Conservation (phyloP, 2,888 invertebrate species). For the Sylvicola cinctus region DNA sequence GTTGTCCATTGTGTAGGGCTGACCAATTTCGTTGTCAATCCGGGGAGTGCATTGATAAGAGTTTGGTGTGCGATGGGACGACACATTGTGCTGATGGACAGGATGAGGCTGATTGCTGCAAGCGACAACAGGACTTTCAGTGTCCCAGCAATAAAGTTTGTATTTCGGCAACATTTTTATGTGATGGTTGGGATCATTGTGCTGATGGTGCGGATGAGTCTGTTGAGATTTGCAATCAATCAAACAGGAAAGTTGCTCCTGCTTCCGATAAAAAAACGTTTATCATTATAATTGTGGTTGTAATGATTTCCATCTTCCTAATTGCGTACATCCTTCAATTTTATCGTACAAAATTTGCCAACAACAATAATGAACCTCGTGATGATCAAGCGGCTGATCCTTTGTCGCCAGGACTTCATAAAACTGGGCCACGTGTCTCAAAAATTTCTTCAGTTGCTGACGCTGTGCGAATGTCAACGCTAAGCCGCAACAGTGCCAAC, state of each 20-base stretch:
- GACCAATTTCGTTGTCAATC: constrained; percentile 39
- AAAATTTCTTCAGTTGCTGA: constrained; percentile 28
- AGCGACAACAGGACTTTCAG: constrained; percentile 36
- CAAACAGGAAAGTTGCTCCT: constrained; percentile 26
- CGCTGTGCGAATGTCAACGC: constrained; percentile 40
- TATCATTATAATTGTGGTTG: constrained; percentile 32
- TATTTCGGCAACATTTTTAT: constrained; percentile 41
- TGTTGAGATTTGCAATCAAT: constrained; percentile 34
- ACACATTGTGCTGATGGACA: constrained; percentile 44
- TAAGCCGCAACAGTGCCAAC: constrained; percentile 37
- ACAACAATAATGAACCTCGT: constrained; percentile 29
- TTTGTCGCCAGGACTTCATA: constrained; percentile 29
- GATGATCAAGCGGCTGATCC: constrained; percentile 46
- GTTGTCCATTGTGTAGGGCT: constrained; percentile 46
- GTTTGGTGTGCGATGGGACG: constrained; percentile 38
- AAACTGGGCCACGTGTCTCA: constrained; percentile 19
- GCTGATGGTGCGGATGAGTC: constrained; percentile 64
- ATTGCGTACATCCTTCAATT: constrained; percentile 31
- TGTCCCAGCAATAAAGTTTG: constrained; percentile 52
- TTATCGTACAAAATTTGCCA: constrained; percentile 29
- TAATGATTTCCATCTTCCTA: constrained; percentile 32
- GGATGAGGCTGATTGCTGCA: constrained; percentile 50
- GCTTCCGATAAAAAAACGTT: constrained; percentile 30
- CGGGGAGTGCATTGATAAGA: constrained; percentile 36
- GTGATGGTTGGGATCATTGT: constrained; percentile 61